phyloP scores from a whole-genome alignment of 2,888 invertebrate genomes.

The Cryptus armator region DNA sequence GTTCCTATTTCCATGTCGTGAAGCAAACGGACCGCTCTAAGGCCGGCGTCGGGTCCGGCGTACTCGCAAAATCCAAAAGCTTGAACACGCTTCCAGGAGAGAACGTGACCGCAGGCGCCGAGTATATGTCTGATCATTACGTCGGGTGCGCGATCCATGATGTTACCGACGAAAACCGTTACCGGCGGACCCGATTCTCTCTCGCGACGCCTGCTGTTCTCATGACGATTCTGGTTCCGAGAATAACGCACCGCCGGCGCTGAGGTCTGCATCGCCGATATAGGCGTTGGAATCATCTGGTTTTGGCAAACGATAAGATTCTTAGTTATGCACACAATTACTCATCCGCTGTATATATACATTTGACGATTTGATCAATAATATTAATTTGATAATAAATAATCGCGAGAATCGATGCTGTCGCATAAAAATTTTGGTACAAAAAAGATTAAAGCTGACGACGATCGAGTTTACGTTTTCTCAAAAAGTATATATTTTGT shows the following conservation, averaged over 20 bases:
- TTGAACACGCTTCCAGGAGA: conserved; percentile 98
- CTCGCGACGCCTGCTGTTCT: conserved; percentile 81
- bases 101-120: conserved; percentile 96
- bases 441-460: too few relatives aligned
- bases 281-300: conserved; percentile 86
- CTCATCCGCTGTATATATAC: conserved; percentile 70
- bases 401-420: too few relatives aligned
- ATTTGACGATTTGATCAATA: background rate
- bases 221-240: conserved; percentile 82
- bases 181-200: conserved; percentile 92
- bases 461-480: too few relatives aligned
- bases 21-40: conserved; percentile 96
- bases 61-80: conserved; percentile 99
- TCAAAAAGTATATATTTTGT: too few relatives aligned
- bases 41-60: conserved; percentile 97
- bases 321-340: conserved; percentile 73
- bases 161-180: conserved; percentile 99
- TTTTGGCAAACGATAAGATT: conserved; percentile 73
- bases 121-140: conserved; percentile 97
- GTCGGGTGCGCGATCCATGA: conserved; percentile 97
- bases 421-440: too few relatives aligned
- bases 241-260: conserved; percentile 83
- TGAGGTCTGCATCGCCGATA: conserved; percentile 84
- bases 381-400: too few relatives aligned
- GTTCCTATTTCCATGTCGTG: conserved; percentile 97